phyloP scores from a whole-genome alignment of 64 coral and sea anemone genomes.

The Exaiptasia diaphana region DNA sequence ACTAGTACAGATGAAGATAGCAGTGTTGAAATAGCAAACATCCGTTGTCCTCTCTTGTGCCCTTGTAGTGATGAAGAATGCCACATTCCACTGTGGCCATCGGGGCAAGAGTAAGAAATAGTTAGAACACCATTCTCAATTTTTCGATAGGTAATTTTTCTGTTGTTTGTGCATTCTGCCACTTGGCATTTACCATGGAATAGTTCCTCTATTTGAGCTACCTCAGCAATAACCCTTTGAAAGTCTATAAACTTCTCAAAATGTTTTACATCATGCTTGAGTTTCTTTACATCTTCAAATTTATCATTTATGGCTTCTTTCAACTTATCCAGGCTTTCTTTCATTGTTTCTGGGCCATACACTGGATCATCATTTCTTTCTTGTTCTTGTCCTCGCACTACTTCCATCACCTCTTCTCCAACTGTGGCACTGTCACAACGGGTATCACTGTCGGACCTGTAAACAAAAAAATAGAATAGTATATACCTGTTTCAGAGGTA shows the following conservation, averaged over 20 bases:
- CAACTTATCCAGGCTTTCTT: too few relatives aligned
- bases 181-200: constrained; percentile 37
- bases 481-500: too few relatives aligned
- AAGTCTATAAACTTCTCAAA: background rate
- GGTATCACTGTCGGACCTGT: too few relatives aligned
- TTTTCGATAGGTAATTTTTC: constrained; percentile 13
- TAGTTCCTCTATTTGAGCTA: constrained; percentile 31
- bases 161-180: background rate
- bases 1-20: constrained; percentile 8
- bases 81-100: constrained; percentile 36
- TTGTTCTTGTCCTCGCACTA: too few relatives aligned
- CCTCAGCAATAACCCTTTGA: constrained; percentile 15
- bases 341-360: too few relatives aligned
- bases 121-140: constrained; percentile 43
- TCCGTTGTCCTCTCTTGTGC: constrained; percentile 11
- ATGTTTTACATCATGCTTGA: background rate
- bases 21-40: constrained; percentile 16
- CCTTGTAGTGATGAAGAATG: constrained; percentile 12
- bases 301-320: too few relatives aligned
- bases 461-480: too few relatives aligned
- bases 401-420: too few relatives aligned
- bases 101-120: constrained; percentile 18
- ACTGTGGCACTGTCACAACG: too few relatives aligned
- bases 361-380: too few relatives aligned
- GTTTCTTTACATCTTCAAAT: background rate